Evolutionary conservation across 2,888 invertebrate genomes (phyloP), one percentile per base, ranked within the genome.

Genomic region (Epinotia ramella): DNA sequence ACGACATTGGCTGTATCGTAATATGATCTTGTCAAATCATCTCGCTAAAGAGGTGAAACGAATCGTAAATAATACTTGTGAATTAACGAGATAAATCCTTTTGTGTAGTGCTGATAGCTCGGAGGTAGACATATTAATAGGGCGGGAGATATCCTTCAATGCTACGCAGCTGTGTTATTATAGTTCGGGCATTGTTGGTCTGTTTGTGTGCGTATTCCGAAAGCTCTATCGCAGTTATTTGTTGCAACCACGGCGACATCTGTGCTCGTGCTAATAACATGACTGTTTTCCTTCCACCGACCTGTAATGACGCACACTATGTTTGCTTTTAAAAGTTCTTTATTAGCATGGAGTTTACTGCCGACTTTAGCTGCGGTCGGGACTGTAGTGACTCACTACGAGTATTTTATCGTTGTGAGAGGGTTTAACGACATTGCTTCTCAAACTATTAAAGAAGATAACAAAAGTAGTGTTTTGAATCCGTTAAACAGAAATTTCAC

Each of bases 1-100:
- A 91, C 88, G 88, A 86, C 89, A 93, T 93, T 92, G 87, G 88
- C 84, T 84, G 84, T 91, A 91, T 92, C 88, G 91, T 89, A 89
- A 91, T 87, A 86, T 84, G 91, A 93, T 93, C 89, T 89, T 88
- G 90, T 89, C 88, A 84, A 85, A 81, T 87, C 84, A 79, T 67
- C 84, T 82, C 80, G 87, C 87, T 88, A 91, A 92, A 91, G 86
- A 91, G 89, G 86, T 87, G 88, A 89, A 93, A 87, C 89, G 89
- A 91, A 90, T 89, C 90, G 92, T 90, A 88, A 91, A 91, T 93
- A 93, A 92, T 91, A 88, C 87, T 89, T 84, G 84, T 86, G 91
- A 90, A 91, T 91, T 92, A 91, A 90, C 87, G 84, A 91, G 87
- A 90, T 87, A 86, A 87, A 87, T 89, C 88, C 89, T 87, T 87